Conservation (phyloP, 1,140 invertebrate species). For the Himalopsyche phryganea region DNA sequence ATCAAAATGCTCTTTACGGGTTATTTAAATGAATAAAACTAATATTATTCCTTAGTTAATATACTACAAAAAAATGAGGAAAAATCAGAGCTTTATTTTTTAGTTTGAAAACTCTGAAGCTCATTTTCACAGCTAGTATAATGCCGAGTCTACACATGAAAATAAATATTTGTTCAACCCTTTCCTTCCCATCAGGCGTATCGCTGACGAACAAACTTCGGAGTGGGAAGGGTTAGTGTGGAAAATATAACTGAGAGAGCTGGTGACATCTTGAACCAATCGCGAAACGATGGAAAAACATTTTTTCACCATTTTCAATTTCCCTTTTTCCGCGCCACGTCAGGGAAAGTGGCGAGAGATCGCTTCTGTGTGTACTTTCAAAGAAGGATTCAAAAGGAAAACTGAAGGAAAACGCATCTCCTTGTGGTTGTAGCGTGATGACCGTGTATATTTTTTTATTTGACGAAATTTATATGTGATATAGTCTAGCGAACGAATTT, state of each 20-base stretch:
- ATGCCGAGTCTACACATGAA: constrained; percentile 1
- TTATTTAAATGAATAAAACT: too few species aligned
- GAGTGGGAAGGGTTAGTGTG: neutral
- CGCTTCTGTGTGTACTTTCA: too few species aligned
- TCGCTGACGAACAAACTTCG: neutral
- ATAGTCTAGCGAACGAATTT: too few species aligned
- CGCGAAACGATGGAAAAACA: constrained; percentile 31
- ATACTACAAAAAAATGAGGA: too few species aligned
- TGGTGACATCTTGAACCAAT: constrained; percentile 31
- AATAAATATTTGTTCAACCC: constrained; percentile 16
- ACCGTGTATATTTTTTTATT: too few species aligned
- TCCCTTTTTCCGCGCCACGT: constrained; percentile 10
- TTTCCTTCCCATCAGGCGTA: neutral
- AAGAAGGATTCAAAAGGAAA: too few species aligned
- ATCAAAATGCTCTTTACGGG: too few species aligned
- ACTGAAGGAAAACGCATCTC: too few species aligned
- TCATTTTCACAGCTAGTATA: too few species aligned
- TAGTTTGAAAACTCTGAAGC: constrained; percentile 1
- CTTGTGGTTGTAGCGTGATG: too few species aligned
- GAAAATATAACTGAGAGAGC: constrained; percentile 12
- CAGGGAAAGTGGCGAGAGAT: neutral
- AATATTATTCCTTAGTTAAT: too few species aligned
- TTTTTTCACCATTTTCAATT: constrained; percentile 33
- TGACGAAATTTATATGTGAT: too few species aligned
- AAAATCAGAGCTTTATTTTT: neutral